Conservation (phyloP, 1,140 invertebrate genomes). For the Acyrthosiphon pisum region DNA sequence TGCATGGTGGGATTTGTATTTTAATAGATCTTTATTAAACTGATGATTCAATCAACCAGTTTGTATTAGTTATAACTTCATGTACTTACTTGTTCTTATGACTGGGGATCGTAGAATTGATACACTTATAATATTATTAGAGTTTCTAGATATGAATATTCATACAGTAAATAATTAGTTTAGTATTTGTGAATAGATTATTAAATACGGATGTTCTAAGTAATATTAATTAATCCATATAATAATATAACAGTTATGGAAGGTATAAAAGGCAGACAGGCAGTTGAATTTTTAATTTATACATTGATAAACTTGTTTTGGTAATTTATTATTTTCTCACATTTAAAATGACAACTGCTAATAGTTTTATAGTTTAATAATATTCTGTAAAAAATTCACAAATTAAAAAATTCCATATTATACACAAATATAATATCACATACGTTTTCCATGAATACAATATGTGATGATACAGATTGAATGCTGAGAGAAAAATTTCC, state of each 20-base stretch:
- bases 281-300: neutral
- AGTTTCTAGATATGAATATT: neutral
- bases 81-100: neutral
- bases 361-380: no score
- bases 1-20: neutral
- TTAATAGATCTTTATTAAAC: no score
- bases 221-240: no score
- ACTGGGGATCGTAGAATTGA: neutral
- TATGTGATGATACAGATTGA: no score
- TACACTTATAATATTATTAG: neutral
- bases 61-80: neutral
- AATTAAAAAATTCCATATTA: neutral
- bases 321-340: neutral
- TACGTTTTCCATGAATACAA: no score
- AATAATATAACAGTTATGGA: no score
- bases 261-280: no score
- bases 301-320: neutral
- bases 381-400: no score
- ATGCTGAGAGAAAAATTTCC: no score
- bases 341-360: neutral
- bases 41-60: no score
- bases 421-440: no score
- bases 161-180: neutral
- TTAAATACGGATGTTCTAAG: neutral
- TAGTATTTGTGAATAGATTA: neutral